These are phyloP conservation scores for Raja brachyura DNA, from an alignment of 2,113 vertebrate species.

Conservation along the genomic window DNA sequence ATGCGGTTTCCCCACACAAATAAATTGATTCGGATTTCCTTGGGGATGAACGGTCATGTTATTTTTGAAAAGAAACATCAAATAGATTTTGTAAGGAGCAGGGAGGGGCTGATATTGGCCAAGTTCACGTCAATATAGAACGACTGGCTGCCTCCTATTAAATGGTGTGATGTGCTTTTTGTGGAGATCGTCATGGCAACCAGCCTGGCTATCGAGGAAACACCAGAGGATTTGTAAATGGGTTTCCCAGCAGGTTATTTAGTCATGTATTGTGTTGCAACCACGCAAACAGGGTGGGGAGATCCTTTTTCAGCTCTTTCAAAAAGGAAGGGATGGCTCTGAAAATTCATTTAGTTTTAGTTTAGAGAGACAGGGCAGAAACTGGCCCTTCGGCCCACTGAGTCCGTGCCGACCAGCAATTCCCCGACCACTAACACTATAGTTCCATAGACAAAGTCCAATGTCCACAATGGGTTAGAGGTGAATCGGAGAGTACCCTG, in stretches of 20 bases:
- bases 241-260: constrained; percentile 1
- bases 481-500: too few species aligned
- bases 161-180: constrained; percentile 5
- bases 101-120: too few species aligned
- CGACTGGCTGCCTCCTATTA: not conserved
- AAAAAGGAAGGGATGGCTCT: not conserved
- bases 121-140: not conserved
- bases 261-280: constrained; percentile 1
- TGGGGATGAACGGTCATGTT: not conserved
- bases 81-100: not conserved
- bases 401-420: too few species aligned
- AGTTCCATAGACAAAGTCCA: too few species aligned
- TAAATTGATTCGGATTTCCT: not conserved
- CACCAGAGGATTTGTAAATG: constrained; percentile 12
- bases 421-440: too few species aligned
- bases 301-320: not conserved
- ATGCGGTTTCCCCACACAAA: not conserved
- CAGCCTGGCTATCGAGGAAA: constrained; percentile 12
- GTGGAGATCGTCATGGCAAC: constrained; percentile 27
- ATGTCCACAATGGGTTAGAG: too few species aligned
- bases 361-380: too few species aligned
- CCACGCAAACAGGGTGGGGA: not conserved
- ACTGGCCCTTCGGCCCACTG: too few species aligned
- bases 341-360: not conserved
- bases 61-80: not conserved